Evolutionary conservation across 2,113 vertebrate genomes (phyloP).

Genomic region (Plecotus auritus): DNA sequence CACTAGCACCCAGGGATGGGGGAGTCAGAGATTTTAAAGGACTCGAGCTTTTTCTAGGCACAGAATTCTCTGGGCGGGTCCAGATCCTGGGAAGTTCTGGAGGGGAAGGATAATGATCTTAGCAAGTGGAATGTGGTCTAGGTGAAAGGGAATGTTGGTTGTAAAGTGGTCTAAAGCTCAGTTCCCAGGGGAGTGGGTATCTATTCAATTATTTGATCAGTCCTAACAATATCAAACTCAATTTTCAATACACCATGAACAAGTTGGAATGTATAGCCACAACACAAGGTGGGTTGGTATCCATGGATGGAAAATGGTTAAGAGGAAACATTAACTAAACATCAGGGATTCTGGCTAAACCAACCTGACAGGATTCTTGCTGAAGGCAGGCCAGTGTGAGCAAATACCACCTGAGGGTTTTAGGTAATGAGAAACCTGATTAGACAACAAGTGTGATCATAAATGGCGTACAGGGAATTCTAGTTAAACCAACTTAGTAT

Average conservation of each 20-base stretch:
- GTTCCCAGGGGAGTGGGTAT: too few relatives aligned
- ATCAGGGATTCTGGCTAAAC: neutral
- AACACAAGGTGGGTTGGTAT: neutral
- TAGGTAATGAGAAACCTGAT: neutral
- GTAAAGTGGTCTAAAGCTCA: too few relatives aligned
- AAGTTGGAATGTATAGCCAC: neutral
- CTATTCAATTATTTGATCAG: too few relatives aligned
- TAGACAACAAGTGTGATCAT: neutral
- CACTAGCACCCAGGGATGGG: too few relatives aligned
- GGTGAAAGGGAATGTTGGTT: too few relatives aligned
- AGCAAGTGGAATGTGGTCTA: too few relatives aligned
- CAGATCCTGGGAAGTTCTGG: too few relatives aligned
- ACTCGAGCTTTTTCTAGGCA: too few relatives aligned
- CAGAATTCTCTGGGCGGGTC: too few relatives aligned
- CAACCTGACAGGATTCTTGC: neutral
- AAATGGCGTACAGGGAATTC: neutral
- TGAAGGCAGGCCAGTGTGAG: neutral
- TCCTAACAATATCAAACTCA: neutral
- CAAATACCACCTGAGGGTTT: neutral
- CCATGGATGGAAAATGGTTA: neutral
- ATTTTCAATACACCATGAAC: neutral
- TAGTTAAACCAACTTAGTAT: neutral
- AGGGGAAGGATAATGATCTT: too few relatives aligned
- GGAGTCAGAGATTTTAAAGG: too few relatives aligned
- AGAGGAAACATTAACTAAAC: neutral